Conservation (phyloP, 2,888 invertebrate genomes). For the Troides aeacus region DNA sequence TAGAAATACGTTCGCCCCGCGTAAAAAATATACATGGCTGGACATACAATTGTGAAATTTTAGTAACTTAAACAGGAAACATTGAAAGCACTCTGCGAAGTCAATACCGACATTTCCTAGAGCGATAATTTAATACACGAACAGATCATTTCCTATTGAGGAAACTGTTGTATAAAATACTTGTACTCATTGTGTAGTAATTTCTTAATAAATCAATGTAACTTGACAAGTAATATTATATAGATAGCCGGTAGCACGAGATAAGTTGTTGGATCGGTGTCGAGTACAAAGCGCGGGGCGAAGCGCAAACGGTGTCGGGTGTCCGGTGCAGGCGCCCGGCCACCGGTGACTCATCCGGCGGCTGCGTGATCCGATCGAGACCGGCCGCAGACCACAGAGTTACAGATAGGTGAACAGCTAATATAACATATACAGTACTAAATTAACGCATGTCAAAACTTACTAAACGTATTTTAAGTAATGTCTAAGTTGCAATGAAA, state of each 20-base stretch:
- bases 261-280: slow-evolving; percentile 15
- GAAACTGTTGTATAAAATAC: background rate
- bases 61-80: background rate
- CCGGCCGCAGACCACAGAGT: slow-evolving; percentile 12
- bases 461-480: background rate
- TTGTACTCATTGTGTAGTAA: background rate
- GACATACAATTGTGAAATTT: background rate
- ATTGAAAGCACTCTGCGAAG: background rate
- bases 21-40: background rate
- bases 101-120: background rate
- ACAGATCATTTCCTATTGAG: background rate
- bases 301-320: slow-evolving; percentile 31
- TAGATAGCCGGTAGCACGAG: slow-evolving; percentile 17
- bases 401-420: slow-evolving; percentile 10
- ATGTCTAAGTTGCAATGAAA: no score
- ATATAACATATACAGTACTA: no score
- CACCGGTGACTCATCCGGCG: slow-evolving; percentile 37
- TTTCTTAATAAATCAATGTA: background rate
- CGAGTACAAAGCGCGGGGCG: slow-evolving; percentile 27
- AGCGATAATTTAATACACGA: background rate
- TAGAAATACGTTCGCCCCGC: no score
- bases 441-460: background rate
- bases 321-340: slow-evolving; percentile 34
- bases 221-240: slow-evolving; percentile 1
- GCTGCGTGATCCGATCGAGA: slow-evolving; percentile 35